Conservation (phyloP, 2,888 invertebrate genomes). For the Drosophila infuscata region DNA sequence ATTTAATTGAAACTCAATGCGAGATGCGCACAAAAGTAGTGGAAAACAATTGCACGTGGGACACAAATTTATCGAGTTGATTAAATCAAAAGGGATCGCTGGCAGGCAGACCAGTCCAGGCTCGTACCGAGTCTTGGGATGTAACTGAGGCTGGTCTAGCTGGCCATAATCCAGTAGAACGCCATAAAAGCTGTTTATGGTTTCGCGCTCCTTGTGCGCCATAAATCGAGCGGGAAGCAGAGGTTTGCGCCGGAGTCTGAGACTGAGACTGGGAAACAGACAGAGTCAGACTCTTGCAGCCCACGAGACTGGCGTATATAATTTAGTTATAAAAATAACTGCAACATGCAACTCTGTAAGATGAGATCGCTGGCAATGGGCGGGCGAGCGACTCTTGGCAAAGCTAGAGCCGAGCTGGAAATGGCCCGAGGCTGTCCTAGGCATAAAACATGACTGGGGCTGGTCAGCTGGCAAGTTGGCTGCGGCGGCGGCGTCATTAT, state of each 20-base stretch:
- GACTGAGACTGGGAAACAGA: conserved; percentile 6
- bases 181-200: conserved; percentile 84
- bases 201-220: conserved; percentile 83
- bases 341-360: conserved; percentile 72
- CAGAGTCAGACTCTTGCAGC: conserved; percentile 21
- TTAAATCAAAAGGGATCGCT: conserved; percentile 64
- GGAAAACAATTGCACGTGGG: conserved; percentile 69
- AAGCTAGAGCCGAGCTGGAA: conserved; percentile 17
- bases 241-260: conserved; percentile 25
- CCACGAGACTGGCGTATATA: conserved; percentile 73
- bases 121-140: not conserved
- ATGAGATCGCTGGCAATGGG: conserved; percentile 71
- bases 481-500: conserved; percentile 71
- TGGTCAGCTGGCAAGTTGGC: conserved; percentile 18
- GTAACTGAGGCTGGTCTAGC: conserved; percentile 31
- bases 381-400: conserved; percentile 21
- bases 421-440: conserved; percentile 43
- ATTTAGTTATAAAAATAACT: conserved; percentile 84
- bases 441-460: conserved; percentile 51
- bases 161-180: conserved; percentile 83
- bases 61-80: conserved; percentile 71
- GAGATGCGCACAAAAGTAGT: conserved; percentile 9
- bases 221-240: conserved; percentile 78
- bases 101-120: conserved; percentile 4
- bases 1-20: conserved; percentile 59